phyloP scores from a whole-genome alignment of 2,113 vertebrate species.

The Triplophysa dalaica region DNA sequence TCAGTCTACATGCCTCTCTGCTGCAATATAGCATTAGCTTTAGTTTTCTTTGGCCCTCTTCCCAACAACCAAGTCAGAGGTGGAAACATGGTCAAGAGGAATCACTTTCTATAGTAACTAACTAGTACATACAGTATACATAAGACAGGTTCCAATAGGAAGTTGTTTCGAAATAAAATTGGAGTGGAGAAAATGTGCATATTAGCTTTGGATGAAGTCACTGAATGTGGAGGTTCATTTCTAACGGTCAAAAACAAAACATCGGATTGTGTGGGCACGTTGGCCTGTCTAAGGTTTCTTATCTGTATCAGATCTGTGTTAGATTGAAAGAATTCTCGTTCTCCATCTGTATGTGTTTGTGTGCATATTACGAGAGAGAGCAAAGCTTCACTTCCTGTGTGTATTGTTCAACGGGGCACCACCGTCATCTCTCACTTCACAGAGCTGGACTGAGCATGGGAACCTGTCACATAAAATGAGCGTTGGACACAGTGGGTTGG shows the following conservation, averaged over 20 bases:
- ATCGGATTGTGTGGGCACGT: neutral
- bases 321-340: conserved; percentile 20
- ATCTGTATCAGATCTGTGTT: conserved; percentile 14
- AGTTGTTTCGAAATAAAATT: no score
- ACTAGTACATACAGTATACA: no score
- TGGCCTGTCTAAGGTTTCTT: neutral
- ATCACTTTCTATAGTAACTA: no score
- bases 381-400: conserved; percentile 34
- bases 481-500: conserved; percentile 1
- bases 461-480: conserved; percentile 37
- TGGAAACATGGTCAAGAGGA: no score
- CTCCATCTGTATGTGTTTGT: conserved; percentile 5
- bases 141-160: no score
- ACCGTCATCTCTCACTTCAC: neutral
- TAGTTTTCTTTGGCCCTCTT: conserved; percentile 30
- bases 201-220: neutral
- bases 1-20: conserved; percentile 22
- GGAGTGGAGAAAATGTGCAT: conserved; percentile 9
- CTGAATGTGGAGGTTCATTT: conserved; percentile 2
- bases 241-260: neutral
- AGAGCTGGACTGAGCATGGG: conserved; percentile 27
- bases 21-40: conserved; percentile 15
- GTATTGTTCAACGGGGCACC: conserved; percentile 33
- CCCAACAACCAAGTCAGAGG: no score
- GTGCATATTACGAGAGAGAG: conserved; percentile 23